phyloP scores from a whole-genome alignment of 2,888 invertebrate genomes.

The Ormyrus rosae region DNA sequence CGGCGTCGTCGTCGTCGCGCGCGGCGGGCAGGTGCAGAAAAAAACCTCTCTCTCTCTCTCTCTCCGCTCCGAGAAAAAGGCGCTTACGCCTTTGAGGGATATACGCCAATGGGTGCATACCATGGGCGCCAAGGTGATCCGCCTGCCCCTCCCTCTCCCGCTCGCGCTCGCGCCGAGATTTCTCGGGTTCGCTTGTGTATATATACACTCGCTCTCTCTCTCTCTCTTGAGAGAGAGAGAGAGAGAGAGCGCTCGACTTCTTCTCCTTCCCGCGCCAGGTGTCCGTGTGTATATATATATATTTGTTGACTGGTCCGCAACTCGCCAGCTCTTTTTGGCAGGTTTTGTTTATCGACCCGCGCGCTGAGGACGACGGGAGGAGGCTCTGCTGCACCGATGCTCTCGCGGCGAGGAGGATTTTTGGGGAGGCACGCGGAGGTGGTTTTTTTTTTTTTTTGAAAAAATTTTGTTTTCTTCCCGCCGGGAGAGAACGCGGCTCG shows the following conservation, averaged over 20 bases:
- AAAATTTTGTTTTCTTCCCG: too few relatives aligned
- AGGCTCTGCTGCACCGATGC: too few relatives aligned
- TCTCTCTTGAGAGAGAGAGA: background rate
- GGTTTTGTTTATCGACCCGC: too few relatives aligned
- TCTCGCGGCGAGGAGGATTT: too few relatives aligned
- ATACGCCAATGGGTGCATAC: constrained; percentile 69
- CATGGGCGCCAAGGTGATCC: constrained; percentile 73
- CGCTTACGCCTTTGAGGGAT: constrained; percentile 65
- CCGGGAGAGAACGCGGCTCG: too few relatives aligned
- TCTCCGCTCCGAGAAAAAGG: constrained; percentile 34
- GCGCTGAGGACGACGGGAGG: too few relatives aligned
- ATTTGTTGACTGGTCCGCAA: too few relatives aligned
- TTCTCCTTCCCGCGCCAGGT: background rate
- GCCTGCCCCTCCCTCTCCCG: constrained; percentile 61
- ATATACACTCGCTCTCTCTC: constrained; percentile 25
- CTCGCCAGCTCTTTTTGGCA: too few relatives aligned
- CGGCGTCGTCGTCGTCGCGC: background rate
- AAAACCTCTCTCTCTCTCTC: background rate
- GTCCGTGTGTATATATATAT: too few relatives aligned
- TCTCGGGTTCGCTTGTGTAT: constrained; percentile 4
- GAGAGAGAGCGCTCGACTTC: background rate
- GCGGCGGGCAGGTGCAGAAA: background rate
- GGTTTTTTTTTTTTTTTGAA: too few relatives aligned
- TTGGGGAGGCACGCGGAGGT: too few relatives aligned
- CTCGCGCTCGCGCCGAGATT: constrained; percentile 41